These are phyloP conservation scores for Drosophila koepferae DNA, from an alignment of 2,888 invertebrate species.

Conservation along the genomic window DNA sequence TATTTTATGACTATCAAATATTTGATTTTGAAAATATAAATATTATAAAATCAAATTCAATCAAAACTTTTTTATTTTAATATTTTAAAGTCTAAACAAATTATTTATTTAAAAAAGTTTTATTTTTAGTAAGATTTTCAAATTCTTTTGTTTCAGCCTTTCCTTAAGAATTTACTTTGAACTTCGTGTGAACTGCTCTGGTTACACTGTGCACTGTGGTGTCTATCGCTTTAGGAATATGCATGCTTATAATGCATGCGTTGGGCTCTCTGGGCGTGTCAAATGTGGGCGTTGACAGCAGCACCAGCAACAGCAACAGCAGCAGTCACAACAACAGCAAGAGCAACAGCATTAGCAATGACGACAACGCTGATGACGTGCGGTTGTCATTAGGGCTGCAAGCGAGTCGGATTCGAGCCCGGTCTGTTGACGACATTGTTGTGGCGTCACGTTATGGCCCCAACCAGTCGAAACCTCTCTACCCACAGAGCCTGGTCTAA, in stretches of 20 bases:
- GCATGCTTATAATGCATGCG: conserved; percentile 59
- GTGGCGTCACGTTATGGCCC: conserved; percentile 33
- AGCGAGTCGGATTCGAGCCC: conserved; percentile 3
- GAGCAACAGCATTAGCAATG: conserved; percentile 22
- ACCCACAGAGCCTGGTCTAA: conserved; percentile 14
- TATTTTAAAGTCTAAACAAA: too few species aligned
- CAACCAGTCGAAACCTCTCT: neutral
- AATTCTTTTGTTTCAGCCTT: too few species aligned
- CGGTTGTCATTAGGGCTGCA: conserved; percentile 78
- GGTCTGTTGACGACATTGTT: conserved; percentile 66
- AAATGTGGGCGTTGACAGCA: conserved; percentile 65
- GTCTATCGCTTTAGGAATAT: conserved; percentile 33
- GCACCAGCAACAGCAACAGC: conserved; percentile 26
- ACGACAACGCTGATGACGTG: conserved; percentile 73
- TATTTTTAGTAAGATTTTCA: too few species aligned
- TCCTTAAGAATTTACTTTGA: neutral
- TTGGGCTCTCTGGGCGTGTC: conserved; percentile 68
- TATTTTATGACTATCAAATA: neutral
- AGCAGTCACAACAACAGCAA: conserved; percentile 8
- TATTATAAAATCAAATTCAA: too few species aligned
- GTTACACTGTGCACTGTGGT: conserved; percentile 22
- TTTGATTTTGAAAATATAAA: neutral
- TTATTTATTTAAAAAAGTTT: too few species aligned
- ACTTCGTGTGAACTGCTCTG: neutral
- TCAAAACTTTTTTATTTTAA: too few species aligned